Percentiles rank a stretch among this genome's conserved stretches.
phyloP scores from a whole-genome alignment of 2,797 vertebrate species.

The Cyprinodon diabolis region DNA sequence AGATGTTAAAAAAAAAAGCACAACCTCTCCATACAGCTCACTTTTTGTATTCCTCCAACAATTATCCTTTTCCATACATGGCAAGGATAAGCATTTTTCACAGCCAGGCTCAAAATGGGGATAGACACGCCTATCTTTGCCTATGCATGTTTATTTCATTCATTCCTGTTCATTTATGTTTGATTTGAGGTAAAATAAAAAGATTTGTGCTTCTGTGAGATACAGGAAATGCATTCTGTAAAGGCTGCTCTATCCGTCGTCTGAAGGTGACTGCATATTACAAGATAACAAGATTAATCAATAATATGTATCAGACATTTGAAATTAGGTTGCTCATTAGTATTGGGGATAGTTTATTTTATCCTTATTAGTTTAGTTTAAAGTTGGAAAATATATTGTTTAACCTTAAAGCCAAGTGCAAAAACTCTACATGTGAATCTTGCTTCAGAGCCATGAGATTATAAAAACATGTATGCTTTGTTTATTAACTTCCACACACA shows the following conservation, averaged over 20 bases:
- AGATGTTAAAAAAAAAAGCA: neutral
- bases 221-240: neutral
- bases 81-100: too few relatives aligned
- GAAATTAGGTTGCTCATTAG: neutral
- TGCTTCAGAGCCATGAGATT: slow-evolving; percentile 12
- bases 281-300: neutral
- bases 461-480: slow-evolving; percentile 18
- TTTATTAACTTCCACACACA: slow-evolving; percentile 9
- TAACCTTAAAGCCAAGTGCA: neutral
- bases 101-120: too few relatives aligned
- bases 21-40: neutral
- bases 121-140: too few relatives aligned
- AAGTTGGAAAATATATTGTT: neutral
- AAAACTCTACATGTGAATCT: neutral
- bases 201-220: neutral
- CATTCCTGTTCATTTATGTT: neutral
- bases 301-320: too few relatives aligned
- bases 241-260: neutral
- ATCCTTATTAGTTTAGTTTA: neutral
- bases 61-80: neutral
- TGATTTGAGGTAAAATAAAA: neutral
- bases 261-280: too few relatives aligned
- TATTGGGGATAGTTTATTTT: neutral
- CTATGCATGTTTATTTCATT: too few relatives aligned
- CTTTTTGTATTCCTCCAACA: too few relatives aligned